Evolutionary conservation across 2,888 invertebrate genomes (phyloP), one percentile per base, ranked within the genome.

Genomic region (Metopia argyrocephala): DNA sequence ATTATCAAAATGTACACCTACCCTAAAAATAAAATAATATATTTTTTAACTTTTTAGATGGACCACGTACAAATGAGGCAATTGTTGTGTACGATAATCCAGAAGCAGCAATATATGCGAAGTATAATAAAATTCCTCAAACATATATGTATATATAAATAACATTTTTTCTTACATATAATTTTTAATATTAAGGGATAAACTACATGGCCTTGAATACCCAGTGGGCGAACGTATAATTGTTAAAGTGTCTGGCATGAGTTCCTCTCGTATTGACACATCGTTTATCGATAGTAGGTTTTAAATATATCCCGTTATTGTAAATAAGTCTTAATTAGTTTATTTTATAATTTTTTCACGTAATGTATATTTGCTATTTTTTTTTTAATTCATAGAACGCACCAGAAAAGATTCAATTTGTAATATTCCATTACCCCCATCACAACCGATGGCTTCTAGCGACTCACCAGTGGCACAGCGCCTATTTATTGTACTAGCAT

Each of bases 141-240:
- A 45, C 1, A 2, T 20, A 46, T 5, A 31, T 28, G 1, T 20
- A 46, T 7, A 2, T 27, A n/a, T 20, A 46, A n/a, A 23, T 31
- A 54, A 27, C 12, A 18, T 59, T 68, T 5, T 25, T 21, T 3
- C 38, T 7, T 9, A 1, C 23, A 50, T 31, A 21, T 45, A 12
- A 2, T 15, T 6, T 38, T 62, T 59, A 18, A 27, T 91, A 96
- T 95, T 59, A 38, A 93, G 94, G 85, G 95, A 96, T 84, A 97
- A 97, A 90, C 92, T 98, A 56, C 95, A 97, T 89, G 95, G 96
- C 3, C 95, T 98, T 90, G 97, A 98, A 90, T 98, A 97, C 91
- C 97, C 98, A 0, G 95, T 96, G 23, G 97, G 97, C 20, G 94
- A 94, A 86, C 93, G 94, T 79, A 92, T 97, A 83, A 95, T 95